Evolutionary conservation across 2,113 vertebrate species (phyloP).

Genomic region (Peromyscus californicus): DNA sequence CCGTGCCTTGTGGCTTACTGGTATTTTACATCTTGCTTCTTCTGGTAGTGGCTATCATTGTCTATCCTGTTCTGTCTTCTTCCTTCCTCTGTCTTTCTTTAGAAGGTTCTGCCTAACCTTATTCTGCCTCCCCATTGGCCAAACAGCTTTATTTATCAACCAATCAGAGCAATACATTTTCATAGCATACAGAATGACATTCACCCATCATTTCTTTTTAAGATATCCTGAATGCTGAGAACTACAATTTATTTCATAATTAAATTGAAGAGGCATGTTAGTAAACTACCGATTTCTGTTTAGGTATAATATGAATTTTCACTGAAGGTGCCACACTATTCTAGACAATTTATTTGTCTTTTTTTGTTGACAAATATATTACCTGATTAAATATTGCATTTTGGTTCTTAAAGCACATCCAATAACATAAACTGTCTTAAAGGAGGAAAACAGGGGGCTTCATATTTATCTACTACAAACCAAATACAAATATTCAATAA

Average conservation of each 20-base stretch:
- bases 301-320: not conserved
- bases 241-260: not conserved
- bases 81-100: too few relatives aligned
- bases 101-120: too few relatives aligned
- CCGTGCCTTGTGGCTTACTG: too few relatives aligned
- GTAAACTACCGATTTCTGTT: not conserved
- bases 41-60: too few relatives aligned
- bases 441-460: not conserved
- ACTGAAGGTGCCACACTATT: not conserved
- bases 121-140: too few relatives aligned
- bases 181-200: too few relatives aligned
- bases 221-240: not conserved
- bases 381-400: not conserved
- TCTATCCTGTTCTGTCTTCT: too few relatives aligned
- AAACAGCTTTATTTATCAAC: too few relatives aligned
- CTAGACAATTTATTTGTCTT: not conserved
- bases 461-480: not conserved
- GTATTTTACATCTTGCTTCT: too few relatives aligned
- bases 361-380: not conserved
- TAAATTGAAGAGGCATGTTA: not conserved
- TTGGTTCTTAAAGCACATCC: not conserved
- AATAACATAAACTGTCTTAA: not conserved
- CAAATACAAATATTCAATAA: not conserved
- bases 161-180: too few relatives aligned
- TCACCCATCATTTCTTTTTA: too few relatives aligned